phyloP scores from a whole-genome alignment of 2,888 invertebrate species.

The Lasioglossum figueresi region DNA sequence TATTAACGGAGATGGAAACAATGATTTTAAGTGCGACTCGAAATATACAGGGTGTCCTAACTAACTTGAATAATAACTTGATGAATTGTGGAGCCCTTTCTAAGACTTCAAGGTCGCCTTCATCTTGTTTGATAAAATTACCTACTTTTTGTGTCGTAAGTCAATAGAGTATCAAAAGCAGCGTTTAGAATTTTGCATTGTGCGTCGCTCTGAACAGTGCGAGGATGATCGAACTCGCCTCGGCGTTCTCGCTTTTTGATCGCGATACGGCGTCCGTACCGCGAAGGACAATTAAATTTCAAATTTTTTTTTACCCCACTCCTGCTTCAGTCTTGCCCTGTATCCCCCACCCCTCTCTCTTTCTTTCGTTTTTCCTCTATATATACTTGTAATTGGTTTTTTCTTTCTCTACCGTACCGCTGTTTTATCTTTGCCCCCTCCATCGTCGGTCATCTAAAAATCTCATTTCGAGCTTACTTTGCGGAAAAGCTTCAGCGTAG shows the following conservation, averaged over 20 bases:
- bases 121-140: no score
- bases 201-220: no score
- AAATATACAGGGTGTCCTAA: background rate
- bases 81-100: no score
- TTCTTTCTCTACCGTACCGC: conserved; percentile 25
- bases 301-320: conserved; percentile 17
- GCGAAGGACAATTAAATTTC: no score
- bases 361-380: conserved; percentile 20
- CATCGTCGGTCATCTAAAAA: background rate
- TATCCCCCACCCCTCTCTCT: background rate
- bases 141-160: no score
- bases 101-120: no score
- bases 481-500: background rate
- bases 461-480: background rate
- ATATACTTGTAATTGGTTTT: conserved; percentile 35
- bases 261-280: no score
- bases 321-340: conserved; percentile 7
- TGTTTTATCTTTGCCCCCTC: background rate
- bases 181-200: no score
- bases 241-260: no score
- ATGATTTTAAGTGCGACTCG: background rate
- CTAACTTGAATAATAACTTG: no score
- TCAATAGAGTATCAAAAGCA: no score
- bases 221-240: no score
- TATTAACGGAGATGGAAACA: background rate